Evolutionary conservation across 1,140 invertebrate genomes (phyloP), one percentile per base, ranked within the genome.

Genomic region (Drosophila persimilis): DNA sequence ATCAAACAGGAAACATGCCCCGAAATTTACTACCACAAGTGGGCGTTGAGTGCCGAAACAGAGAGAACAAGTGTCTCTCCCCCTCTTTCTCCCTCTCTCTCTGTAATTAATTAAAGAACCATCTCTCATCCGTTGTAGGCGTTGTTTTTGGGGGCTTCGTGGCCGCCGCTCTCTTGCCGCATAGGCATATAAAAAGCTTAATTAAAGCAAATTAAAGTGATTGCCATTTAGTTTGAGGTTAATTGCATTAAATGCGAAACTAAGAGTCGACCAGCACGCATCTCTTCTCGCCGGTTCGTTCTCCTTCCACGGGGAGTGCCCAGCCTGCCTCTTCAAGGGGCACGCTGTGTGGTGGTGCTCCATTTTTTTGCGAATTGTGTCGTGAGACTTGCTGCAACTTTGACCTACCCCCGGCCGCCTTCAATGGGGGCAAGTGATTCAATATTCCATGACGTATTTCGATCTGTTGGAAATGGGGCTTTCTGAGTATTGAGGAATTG

Each of bases 191-290:
- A 80, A 89, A 84, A 39, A 84, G 84, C 84, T 88, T 88, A 88
- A 88, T 88, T 88, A 88, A 88, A 84, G 80, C 84, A 89, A 88
- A 88, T 88, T 88, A 88, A 89, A 89, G 79, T 89, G 84, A 88
- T 88, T 88, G 84, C 84, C 84, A 83, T 89, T 84, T 88, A 89
- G 84, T 89, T 88, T 88, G 84, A 89, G 84, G 84, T 88, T 88
- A 88, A 88, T 88, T 88, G 84, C 84, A 88, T 88, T 88, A 88
- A 88, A 89, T 84, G 85, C 79, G 79, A 86, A 85, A 81, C 63
- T 77, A 70, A 77, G 63, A 86, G 63, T 74, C 79, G 51, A 62
- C 45, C 61, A 59, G 63, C 66, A 74, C 62, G 48, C 70, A 73
- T 72, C 63, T 51, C 71, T 26, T 26, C 22, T 24, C 20, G 47